These are phyloP conservation scores for Chascanopsetta lugubris DNA, from an alignment of 2,113 vertebrate species.

Conservation along the genomic window DNA sequence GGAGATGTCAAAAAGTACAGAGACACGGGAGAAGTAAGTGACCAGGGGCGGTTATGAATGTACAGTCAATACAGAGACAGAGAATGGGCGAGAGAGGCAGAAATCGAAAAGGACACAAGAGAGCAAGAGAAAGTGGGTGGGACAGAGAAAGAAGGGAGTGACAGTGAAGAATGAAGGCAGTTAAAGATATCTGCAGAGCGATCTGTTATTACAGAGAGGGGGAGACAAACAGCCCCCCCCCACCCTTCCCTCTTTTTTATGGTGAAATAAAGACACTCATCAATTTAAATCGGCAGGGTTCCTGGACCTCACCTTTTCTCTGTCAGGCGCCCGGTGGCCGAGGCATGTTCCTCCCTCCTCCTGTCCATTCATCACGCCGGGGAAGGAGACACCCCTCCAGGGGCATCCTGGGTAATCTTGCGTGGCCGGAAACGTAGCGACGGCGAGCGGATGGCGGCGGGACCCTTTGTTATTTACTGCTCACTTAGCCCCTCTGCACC, in stretches of 20 bases:
- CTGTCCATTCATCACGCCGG: constrained; percentile 74
- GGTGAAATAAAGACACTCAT: constrained; percentile 83
- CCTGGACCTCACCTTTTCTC: constrained; percentile 63
- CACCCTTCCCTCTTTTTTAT: constrained; percentile 69
- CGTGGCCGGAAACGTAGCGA: constrained; percentile 74
- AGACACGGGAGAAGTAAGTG: constrained; percentile 40
- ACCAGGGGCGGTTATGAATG: constrained; percentile 64
- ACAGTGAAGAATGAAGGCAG: constrained; percentile 81
- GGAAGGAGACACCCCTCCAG: constrained; percentile 69
- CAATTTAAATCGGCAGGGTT: constrained; percentile 80
- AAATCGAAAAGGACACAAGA: constrained; percentile 65
- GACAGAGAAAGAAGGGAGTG: constrained; percentile 64
- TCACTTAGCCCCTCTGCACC: constrained; percentile 81
- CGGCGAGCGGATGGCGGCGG: constrained; percentile 60
- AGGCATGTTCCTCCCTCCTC: constrained; percentile 47
- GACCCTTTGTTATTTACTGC: constrained; percentile 86
- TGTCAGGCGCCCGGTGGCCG: constrained; percentile 49
- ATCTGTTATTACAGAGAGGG: constrained; percentile 80
- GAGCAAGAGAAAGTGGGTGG: constrained; percentile 61
- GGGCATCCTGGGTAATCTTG: constrained; percentile 82
- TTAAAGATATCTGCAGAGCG: constrained; percentile 77
- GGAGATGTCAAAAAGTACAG: constrained; percentile 16
- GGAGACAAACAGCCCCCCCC: constrained; percentile 79
- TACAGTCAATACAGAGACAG: constrained; percentile 62
- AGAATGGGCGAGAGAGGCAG: constrained; percentile 51